phyloP scores from a whole-genome alignment of 2,797 vertebrate genomes.

The Danionella dracula region DNA sequence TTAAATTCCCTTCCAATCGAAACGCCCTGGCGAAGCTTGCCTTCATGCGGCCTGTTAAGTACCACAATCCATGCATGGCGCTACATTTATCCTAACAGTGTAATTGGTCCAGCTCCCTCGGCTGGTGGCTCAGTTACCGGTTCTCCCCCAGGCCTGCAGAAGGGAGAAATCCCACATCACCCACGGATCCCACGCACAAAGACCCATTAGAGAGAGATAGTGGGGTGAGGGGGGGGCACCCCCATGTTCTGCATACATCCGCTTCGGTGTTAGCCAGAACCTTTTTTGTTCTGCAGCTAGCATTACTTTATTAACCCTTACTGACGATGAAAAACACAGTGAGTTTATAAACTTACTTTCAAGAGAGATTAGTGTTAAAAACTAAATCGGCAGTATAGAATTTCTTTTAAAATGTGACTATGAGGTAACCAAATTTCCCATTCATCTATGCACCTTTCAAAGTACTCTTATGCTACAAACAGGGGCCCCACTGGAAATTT shows the following conservation, averaged over 20 bases:
- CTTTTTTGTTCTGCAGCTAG: no score
- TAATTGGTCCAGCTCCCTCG: slow-evolving; percentile 81
- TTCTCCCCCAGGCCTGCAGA: slow-evolving; percentile 70
- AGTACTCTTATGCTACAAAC: no score
- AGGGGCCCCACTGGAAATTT: no score
- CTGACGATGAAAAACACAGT: no score
- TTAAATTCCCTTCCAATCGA: slow-evolving; percentile 80
- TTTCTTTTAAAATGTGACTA: no score
- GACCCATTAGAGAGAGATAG: slow-evolving; percentile 22
- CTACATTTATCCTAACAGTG: slow-evolving; percentile 76
- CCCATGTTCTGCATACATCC: background rate
- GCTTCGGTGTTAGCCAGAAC: background rate
- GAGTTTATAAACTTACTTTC: no score
- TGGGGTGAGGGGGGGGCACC: slow-evolving; percentile 3
- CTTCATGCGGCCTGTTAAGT: slow-evolving; percentile 75
- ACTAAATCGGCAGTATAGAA: no score
- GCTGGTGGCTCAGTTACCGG: slow-evolving; percentile 76
- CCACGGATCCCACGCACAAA: slow-evolving; percentile 57
- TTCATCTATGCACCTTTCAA: no score
- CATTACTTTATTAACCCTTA: no score
- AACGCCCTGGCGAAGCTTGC: slow-evolving; percentile 70
- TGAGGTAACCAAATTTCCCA: no score
- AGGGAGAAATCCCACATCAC: slow-evolving; percentile 76
- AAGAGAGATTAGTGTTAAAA: no score
- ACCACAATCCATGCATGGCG: slow-evolving; percentile 78